Conservation (phyloP, 37 sponge, comb jelly and placozoan genomes). For the Halisarca cf. caerulea region DNA sequence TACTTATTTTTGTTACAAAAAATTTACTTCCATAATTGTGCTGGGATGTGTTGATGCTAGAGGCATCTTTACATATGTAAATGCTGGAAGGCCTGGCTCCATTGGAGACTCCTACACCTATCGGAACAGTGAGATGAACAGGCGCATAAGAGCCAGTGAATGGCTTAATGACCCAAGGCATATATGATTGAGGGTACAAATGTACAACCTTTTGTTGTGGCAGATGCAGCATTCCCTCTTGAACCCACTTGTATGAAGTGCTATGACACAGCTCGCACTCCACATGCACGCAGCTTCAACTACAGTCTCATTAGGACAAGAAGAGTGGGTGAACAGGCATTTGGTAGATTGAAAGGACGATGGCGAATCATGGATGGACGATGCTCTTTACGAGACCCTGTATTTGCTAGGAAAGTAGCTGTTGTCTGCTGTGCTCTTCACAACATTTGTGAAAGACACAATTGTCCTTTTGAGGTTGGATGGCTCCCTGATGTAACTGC, state of each 20-base stretch:
- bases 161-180: neutral
- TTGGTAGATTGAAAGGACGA: constrained; percentile 29
- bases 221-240: constrained; percentile 26
- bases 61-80: constrained; percentile 20
- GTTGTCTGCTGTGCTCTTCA: constrained; percentile 38
- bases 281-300: constrained; percentile 22
- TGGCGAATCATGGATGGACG: constrained; percentile 29
- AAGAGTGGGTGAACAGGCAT: constrained; percentile 36
- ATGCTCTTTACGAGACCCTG: constrained; percentile 14
- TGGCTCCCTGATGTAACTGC: constrained; percentile 11
- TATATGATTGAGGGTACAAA: neutral
- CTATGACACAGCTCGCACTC: neutral
- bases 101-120: constrained; percentile 22
- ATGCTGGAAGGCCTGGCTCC: constrained; percentile 31
- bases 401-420: constrained; percentile 23
- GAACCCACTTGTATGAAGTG: constrained; percentile 13
- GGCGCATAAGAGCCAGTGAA: neutral
- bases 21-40: constrained; percentile 16
- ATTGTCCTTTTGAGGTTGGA: neutral
- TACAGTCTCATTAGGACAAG: constrained; percentile 22
- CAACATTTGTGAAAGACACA: constrained; percentile 18
- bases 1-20: constrained; percentile 22
- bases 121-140: neutral
- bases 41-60: constrained; percentile 25
- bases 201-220: constrained; percentile 13